Evolutionary conservation across 2,888 invertebrate species (phyloP), one percentile per base, ranked within the genome.

Genomic region (Macroteleia sp.): DNA sequence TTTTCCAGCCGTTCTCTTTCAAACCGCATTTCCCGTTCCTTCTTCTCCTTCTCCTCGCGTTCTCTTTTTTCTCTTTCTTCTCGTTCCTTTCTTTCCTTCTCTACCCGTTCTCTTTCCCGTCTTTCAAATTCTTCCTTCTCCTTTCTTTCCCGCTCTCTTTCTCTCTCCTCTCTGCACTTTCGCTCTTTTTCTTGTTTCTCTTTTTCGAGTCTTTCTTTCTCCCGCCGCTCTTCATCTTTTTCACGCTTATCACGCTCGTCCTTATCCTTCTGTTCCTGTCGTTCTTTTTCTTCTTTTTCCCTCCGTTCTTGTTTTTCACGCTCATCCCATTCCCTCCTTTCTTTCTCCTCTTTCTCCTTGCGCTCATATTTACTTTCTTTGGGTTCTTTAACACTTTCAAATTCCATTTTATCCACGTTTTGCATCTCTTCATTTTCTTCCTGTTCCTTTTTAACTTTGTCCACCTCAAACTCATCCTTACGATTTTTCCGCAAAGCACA

Each of bases 131-230:
- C 64, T 20, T 64, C 52, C 20, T 54, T 42, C 78, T 91, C 91
- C 77, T 90, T 87, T 14, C 86, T 57, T 79, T 70, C 79, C 50
- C 44, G 80, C 80, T 89, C 87, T 3, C 85, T 83, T 19, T 88
- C 86, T 50, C 87, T 85, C 62, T 87, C 88, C 36, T 86, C 87
- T 5, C 86, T 81, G 14, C 90, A 90, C 42, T 87, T 74, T 28
- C 88, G 82, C 44, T 87, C 88, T 48, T 88, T 90, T 69, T 91
- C 91, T 36, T 81, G 86, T 66, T 82, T 86, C 79, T 91, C 91
- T 76, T 90, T 91, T 81, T 90, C 85, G 87, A 78, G 67, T 83
- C 87, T 75, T 73, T 86, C 87, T 86, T 82, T 90, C 83, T 85
- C 85, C 30, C 82, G 83, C 78, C 83, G 87, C 79, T 85, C 90